Conservation (phyloP, 1,140 invertebrate species). For the Scylla paramamosain region DNA sequence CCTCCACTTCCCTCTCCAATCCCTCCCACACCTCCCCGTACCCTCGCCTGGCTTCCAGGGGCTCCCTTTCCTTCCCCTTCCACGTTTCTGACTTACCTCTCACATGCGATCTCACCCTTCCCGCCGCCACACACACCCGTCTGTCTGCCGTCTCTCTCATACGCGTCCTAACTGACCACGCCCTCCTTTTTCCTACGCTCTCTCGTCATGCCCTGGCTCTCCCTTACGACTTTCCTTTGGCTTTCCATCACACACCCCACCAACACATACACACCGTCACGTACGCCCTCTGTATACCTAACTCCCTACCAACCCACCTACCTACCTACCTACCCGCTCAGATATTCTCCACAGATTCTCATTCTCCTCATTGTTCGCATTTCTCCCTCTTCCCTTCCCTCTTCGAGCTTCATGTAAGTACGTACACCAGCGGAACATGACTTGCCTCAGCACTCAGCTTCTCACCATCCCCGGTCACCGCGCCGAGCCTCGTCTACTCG, state of each 20-base stretch:
- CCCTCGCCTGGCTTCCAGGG: background rate
- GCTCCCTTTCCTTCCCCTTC: background rate
- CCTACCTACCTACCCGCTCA: background rate
- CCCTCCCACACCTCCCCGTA: background rate
- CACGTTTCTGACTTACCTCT: background rate
- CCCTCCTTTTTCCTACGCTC: background rate
- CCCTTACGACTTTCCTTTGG: too few relatives aligned
- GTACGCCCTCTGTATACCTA: background rate
- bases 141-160: background rate
- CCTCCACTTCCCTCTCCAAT: background rate
- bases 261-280: background rate
- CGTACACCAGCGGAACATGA: background rate
- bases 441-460: background rate
- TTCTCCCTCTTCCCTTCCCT: background rate
- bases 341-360: background rate
- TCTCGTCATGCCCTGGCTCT: background rate
- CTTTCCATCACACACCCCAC: background rate
- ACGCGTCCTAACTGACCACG: background rate
- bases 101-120: too few relatives aligned
- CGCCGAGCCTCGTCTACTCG: background rate
- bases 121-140: background rate
- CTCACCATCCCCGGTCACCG: background rate
- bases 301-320: background rate
- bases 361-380: background rate
- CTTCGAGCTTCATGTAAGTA: background rate